Evolutionary conservation across 2,797 vertebrate species (phyloP), one percentile per base, ranked within the genome.

Genomic region (Peromyscus attwateri): DNA sequence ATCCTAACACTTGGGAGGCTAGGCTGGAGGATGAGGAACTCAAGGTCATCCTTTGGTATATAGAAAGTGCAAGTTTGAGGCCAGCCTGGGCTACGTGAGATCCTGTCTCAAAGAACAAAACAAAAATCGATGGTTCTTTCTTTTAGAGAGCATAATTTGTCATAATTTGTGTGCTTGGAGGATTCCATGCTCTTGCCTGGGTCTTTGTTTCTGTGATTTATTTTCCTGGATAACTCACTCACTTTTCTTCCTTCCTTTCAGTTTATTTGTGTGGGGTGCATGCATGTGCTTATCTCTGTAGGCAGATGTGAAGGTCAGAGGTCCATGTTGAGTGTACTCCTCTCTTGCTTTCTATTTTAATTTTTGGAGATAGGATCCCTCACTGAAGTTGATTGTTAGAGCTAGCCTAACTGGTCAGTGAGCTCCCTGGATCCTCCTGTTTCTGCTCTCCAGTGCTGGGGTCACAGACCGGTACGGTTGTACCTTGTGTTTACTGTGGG

Each of bases 101-200:
- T 40, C 16, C 70, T 13, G 6, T 43, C n/a, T 88, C 52, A 88
- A 60, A 73, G 27, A 52, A 23, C 21, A 68, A 68, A 68, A 68
- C 64, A 70, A 87, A 40, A 77, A 37, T n/a, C 34, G 62, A 62
- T 29, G 19, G 21, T 83, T 87, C 52, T 23, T 57, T 64, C 34
- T 71, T 64, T 92, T 82, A 91, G 14, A 83, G 46, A 91, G 52
- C 6, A 91, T 80, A 91, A 70, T 57, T 62, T 80, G 40, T 60
- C 6, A 91, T 80, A 91, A 70, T 57, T 62, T 80, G 40, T 60
- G 57, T 80, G 29, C 70, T 94, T 79, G n/a, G 13, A 7, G 19
- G 46, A 3, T 80, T 75, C 23, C 10, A 4, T 62, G 31, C 29
- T 68, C 27, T n/a, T 14, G 49, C 27, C 46, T 46, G 87, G 19